These are phyloP conservation scores for Rhynchophorus ferrugineus DNA, from an alignment of 1,140 invertebrate species.

Conservation along the genomic window DNA sequence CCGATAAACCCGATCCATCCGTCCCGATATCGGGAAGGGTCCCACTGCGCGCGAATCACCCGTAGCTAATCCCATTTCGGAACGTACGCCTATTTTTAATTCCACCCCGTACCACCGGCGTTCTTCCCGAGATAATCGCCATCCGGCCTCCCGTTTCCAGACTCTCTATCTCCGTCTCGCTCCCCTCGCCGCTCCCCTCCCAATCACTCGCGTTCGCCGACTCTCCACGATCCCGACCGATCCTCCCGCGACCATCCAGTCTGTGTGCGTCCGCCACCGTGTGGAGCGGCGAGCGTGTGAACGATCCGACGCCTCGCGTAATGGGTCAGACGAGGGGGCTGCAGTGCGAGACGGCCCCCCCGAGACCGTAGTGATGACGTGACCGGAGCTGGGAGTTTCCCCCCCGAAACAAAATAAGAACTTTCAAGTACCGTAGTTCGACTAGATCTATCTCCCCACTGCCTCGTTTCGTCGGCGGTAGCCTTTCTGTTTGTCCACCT, in stretches of 20 bases:
- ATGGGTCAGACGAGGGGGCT: conserved; percentile 19
- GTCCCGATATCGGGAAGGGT: too few relatives aligned
- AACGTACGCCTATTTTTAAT: too few relatives aligned
- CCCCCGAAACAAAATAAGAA: too few relatives aligned
- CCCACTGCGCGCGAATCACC: too few relatives aligned
- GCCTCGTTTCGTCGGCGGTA: too few relatives aligned
- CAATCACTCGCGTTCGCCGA: conserved; percentile 30
- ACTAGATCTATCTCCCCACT: too few relatives aligned
- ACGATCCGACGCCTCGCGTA: conserved; percentile 12
- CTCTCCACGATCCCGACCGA: conserved; percentile 28
- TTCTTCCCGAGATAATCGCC: neutral
- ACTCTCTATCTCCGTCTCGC: neutral
- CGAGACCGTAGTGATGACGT: conserved; percentile 18
- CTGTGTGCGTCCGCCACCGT: conserved; percentile 36
- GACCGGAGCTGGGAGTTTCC: conserved; percentile 4
- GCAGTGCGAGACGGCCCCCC: conserved; percentile 36
- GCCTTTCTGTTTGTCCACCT: too few relatives aligned
- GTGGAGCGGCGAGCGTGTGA: conserved; percentile 12
- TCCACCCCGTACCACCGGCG: neutral
- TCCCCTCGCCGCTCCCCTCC: conserved; percentile 8
- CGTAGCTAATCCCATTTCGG: too few relatives aligned
- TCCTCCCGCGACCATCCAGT: conserved; percentile 33
- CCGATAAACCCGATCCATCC: too few relatives aligned
- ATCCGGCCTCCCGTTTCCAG: neutral
- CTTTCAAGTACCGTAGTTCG: conserved; percentile 5